Evolutionary conservation across 2,113 vertebrate genomes (phyloP).

Genomic region (Ursus arctos): DNA sequence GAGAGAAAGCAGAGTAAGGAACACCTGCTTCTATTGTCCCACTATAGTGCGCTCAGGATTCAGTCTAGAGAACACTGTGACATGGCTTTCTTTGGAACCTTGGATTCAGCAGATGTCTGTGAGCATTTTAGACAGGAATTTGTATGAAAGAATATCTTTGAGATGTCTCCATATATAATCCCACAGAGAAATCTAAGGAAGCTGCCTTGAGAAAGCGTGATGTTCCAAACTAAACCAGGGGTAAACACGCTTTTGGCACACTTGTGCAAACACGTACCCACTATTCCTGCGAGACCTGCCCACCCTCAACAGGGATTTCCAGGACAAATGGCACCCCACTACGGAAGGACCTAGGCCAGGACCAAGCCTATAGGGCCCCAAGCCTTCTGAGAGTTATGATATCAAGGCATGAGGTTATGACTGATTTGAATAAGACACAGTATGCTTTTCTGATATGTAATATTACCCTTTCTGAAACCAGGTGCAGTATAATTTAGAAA

Average conservation of each 20-base stretch:
- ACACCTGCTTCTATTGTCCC: neutral
- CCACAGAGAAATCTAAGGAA: neutral
- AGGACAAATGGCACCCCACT: fast-evolving
- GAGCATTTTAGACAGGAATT: neutral
- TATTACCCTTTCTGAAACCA: constrained; percentile 52
- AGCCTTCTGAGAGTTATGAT: neutral
- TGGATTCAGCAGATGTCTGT: neutral
- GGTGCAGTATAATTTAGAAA: constrained; percentile 56
- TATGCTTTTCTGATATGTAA: neutral
- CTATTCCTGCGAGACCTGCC: neutral
- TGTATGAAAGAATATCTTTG: neutral
- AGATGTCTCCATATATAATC: too few relatives aligned
- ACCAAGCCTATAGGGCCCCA: fast-evolving
- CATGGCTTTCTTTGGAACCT: neutral
- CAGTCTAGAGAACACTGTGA: neutral
- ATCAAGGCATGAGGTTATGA: neutral
- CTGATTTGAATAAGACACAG: neutral
- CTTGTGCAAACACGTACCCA: fast-evolving
- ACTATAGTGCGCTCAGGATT: neutral
- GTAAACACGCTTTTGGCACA: fast-evolving
- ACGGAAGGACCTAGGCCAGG: neutral
- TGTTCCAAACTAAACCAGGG: neutral
- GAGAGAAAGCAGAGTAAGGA: neutral
- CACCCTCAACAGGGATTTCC: neutral
- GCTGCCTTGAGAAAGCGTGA: neutral